Evolutionary conservation across 2,113 vertebrate species (phyloP).

Genomic region (Hippocampus guttulatus): DNA sequence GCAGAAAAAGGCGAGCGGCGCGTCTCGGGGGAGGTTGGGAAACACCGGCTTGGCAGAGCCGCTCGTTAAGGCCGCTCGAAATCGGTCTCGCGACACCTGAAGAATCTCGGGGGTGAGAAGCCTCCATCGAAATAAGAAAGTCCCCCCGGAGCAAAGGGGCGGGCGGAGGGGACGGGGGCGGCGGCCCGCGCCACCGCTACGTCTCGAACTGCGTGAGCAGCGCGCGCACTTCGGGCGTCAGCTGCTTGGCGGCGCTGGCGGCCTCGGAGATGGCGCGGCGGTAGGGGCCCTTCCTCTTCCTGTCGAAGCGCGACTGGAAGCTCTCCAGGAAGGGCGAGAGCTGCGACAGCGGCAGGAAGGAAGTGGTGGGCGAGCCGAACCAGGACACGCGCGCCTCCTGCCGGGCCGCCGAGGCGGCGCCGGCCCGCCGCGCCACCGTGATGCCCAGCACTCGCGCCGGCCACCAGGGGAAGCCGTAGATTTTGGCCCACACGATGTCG

Average conservation of each 20-base stretch:
- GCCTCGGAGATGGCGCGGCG: constrained; percentile 96
- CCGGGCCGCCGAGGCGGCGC: constrained; percentile 85
- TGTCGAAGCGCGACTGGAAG: constrained; percentile 96
- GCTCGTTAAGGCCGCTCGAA: background rate
- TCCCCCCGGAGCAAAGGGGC: background rate
- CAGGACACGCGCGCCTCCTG: constrained; percentile 96
- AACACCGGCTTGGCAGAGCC: background rate
- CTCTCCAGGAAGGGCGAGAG: constrained; percentile 96
- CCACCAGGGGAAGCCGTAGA: constrained; percentile 99
- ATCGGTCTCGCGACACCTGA: background rate
- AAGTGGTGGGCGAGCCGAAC: constrained; percentile 98
- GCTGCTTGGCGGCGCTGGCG: constrained; percentile 93
- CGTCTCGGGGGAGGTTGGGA: too few relatives aligned
- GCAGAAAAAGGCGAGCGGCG: too few relatives aligned
- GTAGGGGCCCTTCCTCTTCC: constrained; percentile 97
- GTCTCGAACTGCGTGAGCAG: constrained; percentile 98
- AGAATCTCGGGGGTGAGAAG: too few relatives aligned
- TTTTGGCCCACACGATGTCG: constrained; percentile 99
- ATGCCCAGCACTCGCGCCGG: constrained; percentile 91
- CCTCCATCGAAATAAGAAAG: too few relatives aligned
- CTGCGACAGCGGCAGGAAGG: constrained; percentile 90
- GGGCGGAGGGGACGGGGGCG: background rate
- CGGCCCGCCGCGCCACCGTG: constrained; percentile 84
- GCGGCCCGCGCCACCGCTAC: constrained; percentile 27
- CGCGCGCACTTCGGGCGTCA: constrained; percentile 94